A percentile compares a stretch with the other conserved stretches of the same genome.
Evolutionary conservation across 2,797 vertebrate species (phyloP).

Genomic region (Coregonus sp.): DNA sequence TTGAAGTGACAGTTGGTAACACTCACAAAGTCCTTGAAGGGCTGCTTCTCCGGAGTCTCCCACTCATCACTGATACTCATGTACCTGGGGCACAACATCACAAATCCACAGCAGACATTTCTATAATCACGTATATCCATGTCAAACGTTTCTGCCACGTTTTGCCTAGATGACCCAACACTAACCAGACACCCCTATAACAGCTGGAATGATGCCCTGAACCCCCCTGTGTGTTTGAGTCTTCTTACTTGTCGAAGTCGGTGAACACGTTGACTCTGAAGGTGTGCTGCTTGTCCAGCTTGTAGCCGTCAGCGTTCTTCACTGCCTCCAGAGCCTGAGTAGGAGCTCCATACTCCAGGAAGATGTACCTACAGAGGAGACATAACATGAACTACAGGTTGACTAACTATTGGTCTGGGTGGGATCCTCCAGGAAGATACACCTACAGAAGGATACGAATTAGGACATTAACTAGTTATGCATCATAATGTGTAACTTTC

Average conservation of each 20-base stretch:
- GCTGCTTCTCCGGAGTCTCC: slow-evolving; percentile 96
- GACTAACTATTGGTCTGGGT: no score
- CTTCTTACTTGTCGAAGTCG: slow-evolving; percentile 93
- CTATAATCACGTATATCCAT: background rate
- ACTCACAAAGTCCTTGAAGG: slow-evolving; percentile 97
- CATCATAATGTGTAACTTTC: no score
- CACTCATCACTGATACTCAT: slow-evolving; percentile 97
- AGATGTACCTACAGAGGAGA: slow-evolving; percentile 84
- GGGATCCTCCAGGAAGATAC: slow-evolving; percentile 79
- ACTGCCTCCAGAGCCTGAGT: slow-evolving; percentile 91
- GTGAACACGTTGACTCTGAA: slow-evolving; percentile 98
- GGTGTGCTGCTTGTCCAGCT: slow-evolving; percentile 96
- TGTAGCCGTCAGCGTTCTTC: slow-evolving; percentile 94
- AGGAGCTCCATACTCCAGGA: slow-evolving; percentile 90
- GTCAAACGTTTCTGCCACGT: no score
- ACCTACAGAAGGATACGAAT: slow-evolving; percentile 67
- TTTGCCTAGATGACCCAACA: no score
- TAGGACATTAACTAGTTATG: no score
- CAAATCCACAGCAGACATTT: slow-evolving; percentile 19
- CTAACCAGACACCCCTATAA: no score
- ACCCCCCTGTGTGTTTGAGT: background rate
- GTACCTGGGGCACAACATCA: slow-evolving; percentile 76
- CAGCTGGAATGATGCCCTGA: no score
- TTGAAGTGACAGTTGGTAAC: background rate
- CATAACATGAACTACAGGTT: background rate